Evolutionary conservation across 2,113 vertebrate species (phyloP), one percentile per base, ranked within the genome.

Genomic region (Carlito syrichta): DNA sequence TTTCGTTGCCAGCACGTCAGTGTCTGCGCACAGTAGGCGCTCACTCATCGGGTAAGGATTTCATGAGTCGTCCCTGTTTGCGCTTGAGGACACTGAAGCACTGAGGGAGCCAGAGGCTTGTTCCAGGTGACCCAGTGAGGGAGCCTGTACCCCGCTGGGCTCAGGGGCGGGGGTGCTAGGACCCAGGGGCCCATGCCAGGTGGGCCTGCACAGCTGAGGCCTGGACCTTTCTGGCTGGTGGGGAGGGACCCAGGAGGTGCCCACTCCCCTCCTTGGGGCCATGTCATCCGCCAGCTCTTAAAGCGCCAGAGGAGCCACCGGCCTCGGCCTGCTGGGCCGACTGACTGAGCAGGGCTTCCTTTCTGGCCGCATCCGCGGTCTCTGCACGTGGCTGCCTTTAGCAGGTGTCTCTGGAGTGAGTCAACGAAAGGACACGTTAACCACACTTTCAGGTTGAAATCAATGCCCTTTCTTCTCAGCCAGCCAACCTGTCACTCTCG

Each of bases 141-240:
- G n/a, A 23, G 43, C 17, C 63, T 16, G 77, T 1, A 14, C 3
- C 14, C 45, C 68, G 68, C 43, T 5, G n/a, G 88, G 48, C 73
- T 82, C 6, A 0, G 40, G 35, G 20, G 23, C 66, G 1, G 35
- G 9, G 40, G 2, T 0, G 0, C 22, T 43, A n/a, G 27, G 32
- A 25, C 6, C 22, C 25, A 3, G 52, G 50, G 25, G 43, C 13
- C 35, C 35, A 6, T 8, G 20, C n/a, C 14, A 35, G 52, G 43
- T 50, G 27, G 77, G 3, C 32, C 11, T 52, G 40, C 66, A 6
- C 4, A 4, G 62, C 27, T 1, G 1, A 40, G 85, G 71, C 74
- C 50, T 32, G 30, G 9, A 20, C 50, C 32, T 69, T 77, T 19
- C 58, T 68, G 50, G 52, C n/a, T 54, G 66, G 32, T 0, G 4